Evolutionary conservation across 2,888 invertebrate species (phyloP).

Genomic region (Tipula unca): DNA sequence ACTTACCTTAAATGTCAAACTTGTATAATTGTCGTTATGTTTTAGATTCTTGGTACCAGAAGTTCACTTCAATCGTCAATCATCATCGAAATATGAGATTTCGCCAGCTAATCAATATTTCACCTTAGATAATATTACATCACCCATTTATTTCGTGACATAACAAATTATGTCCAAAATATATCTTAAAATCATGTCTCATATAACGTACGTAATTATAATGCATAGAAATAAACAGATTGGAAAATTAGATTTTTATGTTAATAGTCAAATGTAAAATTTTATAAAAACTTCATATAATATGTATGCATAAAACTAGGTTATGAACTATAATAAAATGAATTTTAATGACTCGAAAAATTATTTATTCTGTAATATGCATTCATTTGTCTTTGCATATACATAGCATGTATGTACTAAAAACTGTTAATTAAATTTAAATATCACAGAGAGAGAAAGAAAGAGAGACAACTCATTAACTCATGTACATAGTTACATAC

Average conservation of each 20-base stretch:
- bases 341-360: background rate
- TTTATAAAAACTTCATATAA: background rate
- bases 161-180: background rate
- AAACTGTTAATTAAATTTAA: background rate
- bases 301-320: background rate
- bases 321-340: background rate
- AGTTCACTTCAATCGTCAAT: no score
- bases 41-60: no score
- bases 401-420: no score
- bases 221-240: background rate
- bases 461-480: background rate
- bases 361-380: background rate
- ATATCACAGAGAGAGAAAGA: background rate
- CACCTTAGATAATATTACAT: no score
- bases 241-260: background rate
- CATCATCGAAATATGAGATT: no score
- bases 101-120: no score
- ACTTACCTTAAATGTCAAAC: no score
- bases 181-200: background rate
- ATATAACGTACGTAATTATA: background rate
- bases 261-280: background rate
- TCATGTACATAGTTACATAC: no score
- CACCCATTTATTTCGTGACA: background rate
- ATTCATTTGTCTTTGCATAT: background rate
- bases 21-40: no score